A percentile compares a stretch with the other conserved stretches of the same genome.
Evolutionary conservation across 1,140 invertebrate genomes (phyloP).

Genomic region (Drosophila baimaii): DNA sequence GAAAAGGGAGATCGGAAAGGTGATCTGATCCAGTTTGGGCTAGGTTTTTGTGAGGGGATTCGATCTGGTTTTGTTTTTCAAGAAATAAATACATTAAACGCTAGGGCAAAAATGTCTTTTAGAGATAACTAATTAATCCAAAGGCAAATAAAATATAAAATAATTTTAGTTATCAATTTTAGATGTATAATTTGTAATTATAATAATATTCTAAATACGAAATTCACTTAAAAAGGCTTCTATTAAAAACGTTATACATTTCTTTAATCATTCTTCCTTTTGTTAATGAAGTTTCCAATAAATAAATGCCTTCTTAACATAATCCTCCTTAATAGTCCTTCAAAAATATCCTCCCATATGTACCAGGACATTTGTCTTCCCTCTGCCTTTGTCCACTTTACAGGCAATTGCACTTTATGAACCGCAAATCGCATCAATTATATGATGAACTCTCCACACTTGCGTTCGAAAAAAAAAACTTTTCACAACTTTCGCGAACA

Average conservation of each 20-base stretch:
- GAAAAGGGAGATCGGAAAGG: slow-evolving; percentile 26
- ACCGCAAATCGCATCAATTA: slow-evolving; percentile 81
- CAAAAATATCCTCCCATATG: slow-evolving; percentile 45
- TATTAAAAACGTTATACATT: not conserved
- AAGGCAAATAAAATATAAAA: too few species aligned
- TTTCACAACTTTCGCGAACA: slow-evolving; percentile 63
- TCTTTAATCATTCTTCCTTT: not conserved
- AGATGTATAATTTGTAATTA: not conserved
- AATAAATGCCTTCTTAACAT: not conserved
- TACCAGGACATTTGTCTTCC: slow-evolving; percentile 24
- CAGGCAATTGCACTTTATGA: slow-evolving; percentile 80
- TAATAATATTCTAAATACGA: not conserved
- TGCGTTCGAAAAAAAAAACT: slow-evolving; percentile 24
- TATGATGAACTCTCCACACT: slow-evolving; percentile 65
- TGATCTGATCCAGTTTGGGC: slow-evolving; percentile 29
- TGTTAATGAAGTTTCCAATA: too few species aligned
- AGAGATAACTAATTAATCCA: too few species aligned
- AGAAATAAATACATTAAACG: too few species aligned
- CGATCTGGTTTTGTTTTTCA: not conserved
- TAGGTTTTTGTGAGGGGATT: not conserved
- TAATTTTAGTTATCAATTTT: too few species aligned
- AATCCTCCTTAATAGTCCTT: too few species aligned
- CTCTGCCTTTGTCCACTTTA: slow-evolving; percentile 44
- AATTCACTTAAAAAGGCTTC: not conserved
- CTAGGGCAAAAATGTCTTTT: too few species aligned